These are phyloP conservation scores for Papilio gigon DNA, from an alignment of 2,888 invertebrate species.

Conservation along the genomic window DNA sequence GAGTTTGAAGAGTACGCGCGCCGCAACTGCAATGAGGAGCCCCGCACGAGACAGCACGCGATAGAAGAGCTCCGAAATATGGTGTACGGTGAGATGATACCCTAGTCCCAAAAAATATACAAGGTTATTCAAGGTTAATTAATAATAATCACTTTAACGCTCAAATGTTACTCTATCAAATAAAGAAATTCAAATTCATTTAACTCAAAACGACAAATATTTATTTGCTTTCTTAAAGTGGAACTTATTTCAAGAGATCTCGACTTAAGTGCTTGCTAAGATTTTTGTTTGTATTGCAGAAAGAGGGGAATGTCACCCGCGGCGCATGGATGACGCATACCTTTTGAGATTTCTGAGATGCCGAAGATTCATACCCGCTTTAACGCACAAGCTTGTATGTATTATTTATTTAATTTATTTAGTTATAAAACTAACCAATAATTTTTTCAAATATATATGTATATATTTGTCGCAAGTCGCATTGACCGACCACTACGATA, in stretches of 20 bases:
- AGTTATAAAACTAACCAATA: too few species aligned
- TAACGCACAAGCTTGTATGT: conserved; percentile 72
- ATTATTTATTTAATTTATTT: neutral
- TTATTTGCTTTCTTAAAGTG: too few species aligned
- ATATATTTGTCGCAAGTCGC: too few species aligned
- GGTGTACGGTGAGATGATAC: conserved; percentile 66
- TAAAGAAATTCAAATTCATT: too few species aligned
- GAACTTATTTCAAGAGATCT: too few species aligned
- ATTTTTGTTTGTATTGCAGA: conserved; percentile 54
- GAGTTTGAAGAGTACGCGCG: conserved; percentile 72
- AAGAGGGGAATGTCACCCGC: conserved; percentile 66
- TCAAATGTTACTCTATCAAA: too few species aligned
- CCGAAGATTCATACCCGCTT: conserved; percentile 69
- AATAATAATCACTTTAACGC: too few species aligned
- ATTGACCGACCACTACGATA: neutral
- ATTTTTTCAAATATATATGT: too few species aligned
- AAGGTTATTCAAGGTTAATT: too few species aligned
- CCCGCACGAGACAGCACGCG: conserved; percentile 62
- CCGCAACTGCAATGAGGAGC: conserved; percentile 68
- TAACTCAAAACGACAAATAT: too few species aligned
- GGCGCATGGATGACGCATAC: conserved; percentile 72
- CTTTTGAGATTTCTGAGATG: conserved; percentile 71
- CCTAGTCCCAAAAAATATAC: neutral
- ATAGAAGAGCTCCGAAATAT: conserved; percentile 69
- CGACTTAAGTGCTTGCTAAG: too few species aligned